Conservation (phyloP, 2,888 invertebrate species). For the Colostygia pectinataria region DNA sequence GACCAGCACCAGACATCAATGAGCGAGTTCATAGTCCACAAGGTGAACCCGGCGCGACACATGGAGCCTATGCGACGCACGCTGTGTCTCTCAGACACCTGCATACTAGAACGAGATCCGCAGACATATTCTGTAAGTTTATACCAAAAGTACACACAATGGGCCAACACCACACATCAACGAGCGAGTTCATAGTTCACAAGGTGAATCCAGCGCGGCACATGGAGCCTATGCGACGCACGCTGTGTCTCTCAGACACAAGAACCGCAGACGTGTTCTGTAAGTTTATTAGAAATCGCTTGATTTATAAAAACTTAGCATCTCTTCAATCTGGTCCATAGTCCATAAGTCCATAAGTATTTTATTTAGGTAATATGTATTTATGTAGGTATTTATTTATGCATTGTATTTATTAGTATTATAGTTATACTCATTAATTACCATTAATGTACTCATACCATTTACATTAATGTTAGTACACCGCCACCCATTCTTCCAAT, state of each 20-base stretch:
- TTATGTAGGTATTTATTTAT: too few relatives aligned
- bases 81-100: slow-evolving; percentile 97
- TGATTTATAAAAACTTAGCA: neutral
- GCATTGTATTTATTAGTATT: too few relatives aligned
- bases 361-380: too few relatives aligned
- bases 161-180: neutral
- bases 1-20: slow-evolving; percentile 98
- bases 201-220: slow-evolving; percentile 92
- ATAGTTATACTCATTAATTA: too few relatives aligned
- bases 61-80: slow-evolving; percentile 93
- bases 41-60: slow-evolving; percentile 91
- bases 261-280: slow-evolving; percentile 98
- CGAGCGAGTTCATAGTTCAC: slow-evolving; percentile 96
- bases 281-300: slow-evolving; percentile 57
- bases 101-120: slow-evolving; percentile 97
- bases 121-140: slow-evolving; percentile 93
- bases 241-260: slow-evolving; percentile 98
- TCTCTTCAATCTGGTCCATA: too few relatives aligned
- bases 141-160: too few relatives aligned
- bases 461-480: too few relatives aligned
- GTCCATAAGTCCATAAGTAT: too few relatives aligned
- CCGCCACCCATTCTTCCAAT: too few relatives aligned
- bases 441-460: too few relatives aligned
- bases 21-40: slow-evolving; percentile 98
- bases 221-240: slow-evolving; percentile 92